Conservation (phyloP, 2,888 invertebrate species). For the Thecophora atra region DNA sequence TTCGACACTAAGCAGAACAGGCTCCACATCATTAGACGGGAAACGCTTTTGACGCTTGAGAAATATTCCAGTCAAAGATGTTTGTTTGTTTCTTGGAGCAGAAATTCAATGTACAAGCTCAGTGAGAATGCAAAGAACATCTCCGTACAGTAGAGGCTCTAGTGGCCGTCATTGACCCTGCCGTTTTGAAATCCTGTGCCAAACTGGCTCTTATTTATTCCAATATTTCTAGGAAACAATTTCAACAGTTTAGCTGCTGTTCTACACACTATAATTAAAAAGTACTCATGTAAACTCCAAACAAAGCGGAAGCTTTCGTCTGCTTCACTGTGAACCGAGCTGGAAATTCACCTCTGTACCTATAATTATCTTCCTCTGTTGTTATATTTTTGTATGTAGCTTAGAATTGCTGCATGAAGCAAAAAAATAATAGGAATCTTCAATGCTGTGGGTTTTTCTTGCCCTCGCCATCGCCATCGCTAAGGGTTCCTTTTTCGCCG, state of each 20-base stretch:
- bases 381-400: neutral
- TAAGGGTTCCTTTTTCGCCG: conserved; percentile 18
- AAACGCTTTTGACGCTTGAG: conserved; percentile 25
- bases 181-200: neutral
- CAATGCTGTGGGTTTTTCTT: neutral
- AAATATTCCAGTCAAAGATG: neutral
- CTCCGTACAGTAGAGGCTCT: neutral
- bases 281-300: too few species aligned
- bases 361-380: neutral
- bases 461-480: neutral
- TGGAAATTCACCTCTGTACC: neutral
- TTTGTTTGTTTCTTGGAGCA: conserved; percentile 8
- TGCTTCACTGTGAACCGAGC: neutral
- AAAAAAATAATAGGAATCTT: neutral
- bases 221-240: neutral
- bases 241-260: neutral
- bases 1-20: conserved; percentile 21
- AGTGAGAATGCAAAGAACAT: neutral
- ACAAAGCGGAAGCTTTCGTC: too few species aligned
- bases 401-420: neutral
- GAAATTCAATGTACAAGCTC: conserved; percentile 10
- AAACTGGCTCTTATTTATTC: neutral
- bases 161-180: neutral
- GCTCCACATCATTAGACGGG: conserved; percentile 16
- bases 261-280: too few species aligned